Percentiles rank a stretch among this genome's conserved stretches.
Conservation (phyloP, 2,113 vertebrate species). For the Mirounga angustirostris region DNA sequence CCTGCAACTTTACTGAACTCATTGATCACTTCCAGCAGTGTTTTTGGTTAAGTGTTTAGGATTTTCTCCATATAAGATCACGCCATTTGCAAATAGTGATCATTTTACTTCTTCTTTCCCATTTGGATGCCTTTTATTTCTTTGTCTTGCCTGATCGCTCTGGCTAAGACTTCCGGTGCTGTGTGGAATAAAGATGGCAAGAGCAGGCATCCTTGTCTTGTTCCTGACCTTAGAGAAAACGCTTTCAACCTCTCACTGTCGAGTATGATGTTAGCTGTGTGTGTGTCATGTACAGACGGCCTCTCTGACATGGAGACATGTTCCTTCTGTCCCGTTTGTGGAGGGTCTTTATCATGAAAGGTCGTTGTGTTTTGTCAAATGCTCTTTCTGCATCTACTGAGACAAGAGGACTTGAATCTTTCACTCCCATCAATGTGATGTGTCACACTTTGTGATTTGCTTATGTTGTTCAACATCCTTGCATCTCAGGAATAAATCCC, state of each 20-base stretch:
- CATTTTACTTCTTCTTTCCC: background rate
- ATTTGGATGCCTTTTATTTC: background rate
- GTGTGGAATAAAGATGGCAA: too few species aligned
- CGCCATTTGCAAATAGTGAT: background rate
- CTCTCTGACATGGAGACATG: accelerated
- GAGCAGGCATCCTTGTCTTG: background rate
- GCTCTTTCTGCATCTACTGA: background rate
- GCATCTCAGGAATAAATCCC: background rate
- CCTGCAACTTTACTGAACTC: background rate
- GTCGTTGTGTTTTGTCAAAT: background rate
- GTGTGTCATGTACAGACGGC: background rate
- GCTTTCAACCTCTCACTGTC: background rate
- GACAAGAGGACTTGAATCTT: background rate
- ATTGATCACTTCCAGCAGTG: background rate
- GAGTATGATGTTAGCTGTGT: background rate
- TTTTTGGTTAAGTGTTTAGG: background rate
- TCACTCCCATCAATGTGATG: background rate
- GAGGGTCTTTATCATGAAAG: background rate
- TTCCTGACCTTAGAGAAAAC: background rate
- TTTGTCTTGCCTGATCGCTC: background rate
- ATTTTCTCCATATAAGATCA: background rate
- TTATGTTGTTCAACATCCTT: too few species aligned
- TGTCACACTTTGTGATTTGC: too few species aligned
- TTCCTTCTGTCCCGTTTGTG: background rate
- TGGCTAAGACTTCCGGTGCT: background rate